These are phyloP conservation scores for Chrysomallon squamiferum DNA, from an alignment of 1,140 invertebrate species.

Conservation along the genomic window DNA sequence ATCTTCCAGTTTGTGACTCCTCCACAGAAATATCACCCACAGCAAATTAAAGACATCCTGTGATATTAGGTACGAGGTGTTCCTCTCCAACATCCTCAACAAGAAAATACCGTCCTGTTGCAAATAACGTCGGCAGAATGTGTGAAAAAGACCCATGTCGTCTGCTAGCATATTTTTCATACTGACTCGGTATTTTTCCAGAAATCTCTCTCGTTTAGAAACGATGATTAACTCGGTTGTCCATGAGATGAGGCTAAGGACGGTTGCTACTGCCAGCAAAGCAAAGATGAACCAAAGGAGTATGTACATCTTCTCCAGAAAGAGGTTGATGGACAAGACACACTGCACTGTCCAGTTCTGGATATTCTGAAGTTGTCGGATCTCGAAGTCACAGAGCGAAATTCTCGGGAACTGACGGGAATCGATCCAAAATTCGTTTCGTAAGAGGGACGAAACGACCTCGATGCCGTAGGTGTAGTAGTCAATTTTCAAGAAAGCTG, in stretches of 20 bases:
- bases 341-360: constrained; percentile 60
- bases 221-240: too few species aligned
- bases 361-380: constrained; percentile 54
- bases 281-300: constrained; percentile 29
- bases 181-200: constrained; percentile 52
- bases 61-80: neutral
- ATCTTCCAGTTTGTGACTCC: neutral
- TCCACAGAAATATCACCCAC: constrained; percentile 4
- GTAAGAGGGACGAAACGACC: constrained; percentile 55
- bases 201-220: constrained; percentile 41
- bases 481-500: constrained; percentile 60
- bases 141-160: constrained; percentile 29
- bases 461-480: constrained; percentile 59
- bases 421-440: constrained; percentile 55
- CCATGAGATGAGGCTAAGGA: too few species aligned
- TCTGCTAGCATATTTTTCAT: neutral
- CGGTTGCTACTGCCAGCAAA: constrained; percentile 30
- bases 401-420: constrained; percentile 60
- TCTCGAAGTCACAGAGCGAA: constrained; percentile 65
- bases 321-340: constrained; percentile 65
- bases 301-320: constrained; percentile 66
- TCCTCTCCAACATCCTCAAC: neutral
- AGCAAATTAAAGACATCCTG: neutral
- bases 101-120: neutral
- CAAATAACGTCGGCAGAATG: constrained; percentile 5